Evolutionary conservation across 2,113 vertebrate genomes (phyloP), one percentile per base, ranked within the genome.

Genomic region (Baryphthengus martii): DNA sequence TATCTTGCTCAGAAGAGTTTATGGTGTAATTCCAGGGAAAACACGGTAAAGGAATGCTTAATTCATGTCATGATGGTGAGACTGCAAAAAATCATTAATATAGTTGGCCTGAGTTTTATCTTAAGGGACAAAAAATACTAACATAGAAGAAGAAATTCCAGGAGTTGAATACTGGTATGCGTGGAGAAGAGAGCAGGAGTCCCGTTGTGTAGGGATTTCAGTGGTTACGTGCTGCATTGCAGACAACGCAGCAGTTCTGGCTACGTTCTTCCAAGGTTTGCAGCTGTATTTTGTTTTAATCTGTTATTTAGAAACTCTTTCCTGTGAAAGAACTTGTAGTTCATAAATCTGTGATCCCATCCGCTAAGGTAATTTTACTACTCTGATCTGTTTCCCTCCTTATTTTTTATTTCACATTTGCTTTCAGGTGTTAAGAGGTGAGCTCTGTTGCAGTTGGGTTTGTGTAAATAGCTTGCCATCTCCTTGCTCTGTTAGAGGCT

Each of bases 191-290:
- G 35, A 65, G 17, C 9, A 75, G 45, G 21, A 11, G 17, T 86
- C 23, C 4, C 12, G 18, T 6, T 83, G 6, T 42, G 11, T 45
- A 42, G 53, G 14, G 14, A 37, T 72, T 66, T 61, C 2, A 1
- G 33, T 10, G 0, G 3, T n/a, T 59, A 24, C 0, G 0, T 56
- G 31, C 4, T 49, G 16, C 13, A 12, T 49, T 66, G 45, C 40
- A 68, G 71, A 56, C 63, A 63, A 56, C 19, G 10, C 9, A 63
- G 10, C 19, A 55, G 17, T 7, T 24, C 6, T 71, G 37, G 29
- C 40, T 68, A 11, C 7, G 33, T 8, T 5, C 49, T 75, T 59
- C 9, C 16, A 29, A 25, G 8, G 2, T 74, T 58, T 62, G 16
- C 45, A 59, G 3, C 28, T 31, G 10, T 9, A 65, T 83, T 49